Evolutionary conservation across 2,113 vertebrate species (phyloP).

Genomic region (Cettia cetti): DNA sequence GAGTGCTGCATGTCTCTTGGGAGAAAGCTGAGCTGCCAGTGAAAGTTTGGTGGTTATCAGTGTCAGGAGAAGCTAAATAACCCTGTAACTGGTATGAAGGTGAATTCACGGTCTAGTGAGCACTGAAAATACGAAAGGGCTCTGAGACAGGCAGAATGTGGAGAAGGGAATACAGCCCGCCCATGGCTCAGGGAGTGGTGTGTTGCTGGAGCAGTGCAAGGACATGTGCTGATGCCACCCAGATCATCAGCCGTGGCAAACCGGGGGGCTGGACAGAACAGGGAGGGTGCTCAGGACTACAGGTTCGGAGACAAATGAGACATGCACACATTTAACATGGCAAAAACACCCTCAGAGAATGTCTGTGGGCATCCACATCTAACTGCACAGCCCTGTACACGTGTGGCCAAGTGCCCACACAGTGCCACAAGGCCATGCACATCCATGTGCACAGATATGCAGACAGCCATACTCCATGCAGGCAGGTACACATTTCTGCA

Average conservation of each 20-base stretch:
- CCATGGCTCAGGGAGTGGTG: conserved; percentile 18
- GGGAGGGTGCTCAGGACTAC: background rate
- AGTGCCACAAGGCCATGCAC: background rate
- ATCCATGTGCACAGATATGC: background rate
- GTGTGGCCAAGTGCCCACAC: background rate
- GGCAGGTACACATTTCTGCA: background rate
- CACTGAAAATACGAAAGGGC: conserved; percentile 75
- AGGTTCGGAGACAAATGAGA: background rate
- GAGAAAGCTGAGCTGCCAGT: conserved; percentile 49
- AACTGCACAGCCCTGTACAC: background rate
- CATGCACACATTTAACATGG: background rate
- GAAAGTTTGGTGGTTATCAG: conserved; percentile 73
- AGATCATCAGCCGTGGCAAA: background rate
- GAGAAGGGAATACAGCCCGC: background rate
- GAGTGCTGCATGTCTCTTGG: background rate
- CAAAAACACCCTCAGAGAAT: background rate
- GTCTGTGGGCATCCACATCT: background rate
- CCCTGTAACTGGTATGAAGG: conserved; percentile 84
- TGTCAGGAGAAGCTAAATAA: conserved; percentile 77
- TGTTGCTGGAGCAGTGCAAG: background rate
- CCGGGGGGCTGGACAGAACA: background rate
- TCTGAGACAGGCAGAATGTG: conserved; percentile 56
- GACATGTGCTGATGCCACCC: background rate
- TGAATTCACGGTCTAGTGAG: conserved; percentile 82
- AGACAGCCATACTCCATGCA: fast-evolving